These are phyloP conservation scores for Chrysomela aeneicollis DNA, from an alignment of 2,888 invertebrate species.

Conservation along the genomic window DNA sequence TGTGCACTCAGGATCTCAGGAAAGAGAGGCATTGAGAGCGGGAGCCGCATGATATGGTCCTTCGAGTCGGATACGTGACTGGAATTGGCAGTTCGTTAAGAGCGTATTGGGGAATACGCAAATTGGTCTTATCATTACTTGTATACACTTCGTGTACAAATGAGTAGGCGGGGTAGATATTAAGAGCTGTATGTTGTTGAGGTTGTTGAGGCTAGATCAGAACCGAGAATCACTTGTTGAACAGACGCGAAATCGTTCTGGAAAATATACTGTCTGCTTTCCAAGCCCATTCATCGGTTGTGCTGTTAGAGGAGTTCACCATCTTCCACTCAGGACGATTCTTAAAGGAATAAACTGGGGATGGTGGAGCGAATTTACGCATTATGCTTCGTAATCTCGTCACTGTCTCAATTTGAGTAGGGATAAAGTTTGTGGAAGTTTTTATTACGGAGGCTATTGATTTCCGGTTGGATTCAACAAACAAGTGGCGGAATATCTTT, in stretches of 20 bases:
- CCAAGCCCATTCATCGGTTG: too few species aligned
- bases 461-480: not conserved
- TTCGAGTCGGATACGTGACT: constrained; percentile 45
- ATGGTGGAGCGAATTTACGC: not conserved
- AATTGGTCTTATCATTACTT: not conserved
- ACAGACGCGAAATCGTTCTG: too few species aligned
- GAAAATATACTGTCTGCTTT: too few species aligned
- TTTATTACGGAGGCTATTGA: not conserved
- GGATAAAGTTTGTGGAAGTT: not conserved
- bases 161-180: too few species aligned
- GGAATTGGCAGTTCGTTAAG: constrained; percentile 49
- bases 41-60: constrained; percentile 46
- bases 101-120: constrained; percentile 8
- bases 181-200: too few species aligned
- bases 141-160: too few species aligned
- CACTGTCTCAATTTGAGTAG: not conserved
- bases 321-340: not conserved
- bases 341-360: not conserved
- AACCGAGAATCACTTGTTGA: too few species aligned
- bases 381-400: not conserved
- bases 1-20: constrained; percentile 32
- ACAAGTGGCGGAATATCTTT: not conserved
- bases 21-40: constrained; percentile 40
- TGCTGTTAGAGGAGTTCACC: not conserved
- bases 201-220: too few species aligned